Conservation (phyloP, 2,888 invertebrate species). For the Peribatodes rhomboidaria region DNA sequence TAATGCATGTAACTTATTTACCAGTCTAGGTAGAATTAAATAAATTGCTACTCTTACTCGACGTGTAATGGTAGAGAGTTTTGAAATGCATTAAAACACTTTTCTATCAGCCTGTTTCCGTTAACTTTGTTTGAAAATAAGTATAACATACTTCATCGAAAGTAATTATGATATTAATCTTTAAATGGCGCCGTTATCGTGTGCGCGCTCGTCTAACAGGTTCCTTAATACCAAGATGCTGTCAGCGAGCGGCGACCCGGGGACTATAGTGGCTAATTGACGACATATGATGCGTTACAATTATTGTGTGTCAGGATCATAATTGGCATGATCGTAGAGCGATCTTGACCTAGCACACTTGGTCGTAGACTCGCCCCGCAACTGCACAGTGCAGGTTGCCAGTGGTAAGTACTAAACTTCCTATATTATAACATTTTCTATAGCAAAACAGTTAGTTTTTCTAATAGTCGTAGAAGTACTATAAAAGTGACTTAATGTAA, state of each 20-base stretch:
- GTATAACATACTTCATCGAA: slow-evolving; percentile 48
- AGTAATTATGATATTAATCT: slow-evolving; percentile 60
- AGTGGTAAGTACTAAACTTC: slow-evolving; percentile 8
- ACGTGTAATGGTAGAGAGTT: too few relatives aligned
- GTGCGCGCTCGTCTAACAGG: slow-evolving; percentile 64
- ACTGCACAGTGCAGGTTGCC: slow-evolving; percentile 7
- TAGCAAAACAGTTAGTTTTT: neutral
- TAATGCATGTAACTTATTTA: too few relatives aligned
- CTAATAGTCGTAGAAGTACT: neutral
- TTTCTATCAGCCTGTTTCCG: neutral
- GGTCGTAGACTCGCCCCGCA: slow-evolving; percentile 48
- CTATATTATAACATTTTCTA: neutral
- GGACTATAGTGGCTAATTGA: slow-evolving; percentile 70
- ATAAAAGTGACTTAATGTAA: too few relatives aligned
- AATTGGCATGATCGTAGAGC: slow-evolving; percentile 63
- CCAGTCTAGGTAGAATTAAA: too few relatives aligned
- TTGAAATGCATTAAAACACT: neutral
- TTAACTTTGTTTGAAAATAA: slow-evolving; percentile 26
- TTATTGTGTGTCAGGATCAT: slow-evolving; percentile 61
- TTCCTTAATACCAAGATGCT: slow-evolving; percentile 67
- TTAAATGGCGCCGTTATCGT: slow-evolving; percentile 64
- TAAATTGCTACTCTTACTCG: too few relatives aligned
- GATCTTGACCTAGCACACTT: slow-evolving; percentile 60
- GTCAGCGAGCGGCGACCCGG: slow-evolving; percentile 59
- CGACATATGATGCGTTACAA: slow-evolving; percentile 73